These are phyloP conservation scores for Capreolus pygargus DNA, from an alignment of 2,113 vertebrate genomes.

Conservation along the genomic window DNA sequence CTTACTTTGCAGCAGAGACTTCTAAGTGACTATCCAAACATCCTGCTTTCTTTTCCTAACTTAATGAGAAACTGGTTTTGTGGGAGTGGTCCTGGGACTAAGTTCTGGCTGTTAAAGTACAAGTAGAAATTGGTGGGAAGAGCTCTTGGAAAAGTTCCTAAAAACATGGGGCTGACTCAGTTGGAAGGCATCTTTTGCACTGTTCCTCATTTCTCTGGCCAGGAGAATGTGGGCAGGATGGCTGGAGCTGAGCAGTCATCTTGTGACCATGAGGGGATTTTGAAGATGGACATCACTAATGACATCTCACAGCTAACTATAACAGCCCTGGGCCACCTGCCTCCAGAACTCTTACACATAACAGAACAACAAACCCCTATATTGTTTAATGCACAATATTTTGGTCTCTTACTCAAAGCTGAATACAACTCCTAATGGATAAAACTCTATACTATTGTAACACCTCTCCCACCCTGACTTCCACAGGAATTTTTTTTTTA, in stretches of 20 bases:
- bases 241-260: neutral
- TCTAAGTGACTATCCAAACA: neutral
- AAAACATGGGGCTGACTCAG: neutral
- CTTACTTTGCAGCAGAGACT: neutral
- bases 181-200: neutral
- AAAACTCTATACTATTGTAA: accelerated
- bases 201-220: neutral
- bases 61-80: neutral
- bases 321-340: neutral
- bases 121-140: neutral
- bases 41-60: neutral
- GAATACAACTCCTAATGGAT: neutral
- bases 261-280: neutral
- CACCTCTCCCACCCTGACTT: neutral
- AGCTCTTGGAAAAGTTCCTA: neutral
- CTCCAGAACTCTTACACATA: neutral
- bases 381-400: too few species aligned
- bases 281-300: neutral
- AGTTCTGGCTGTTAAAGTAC: neutral
- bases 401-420: neutral
- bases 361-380: neutral
- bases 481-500: neutral
- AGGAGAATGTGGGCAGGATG: neutral
- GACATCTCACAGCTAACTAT: neutral
- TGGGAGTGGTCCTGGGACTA: neutral